Conservation (phyloP, 2,888 invertebrate species). For the Opisthograptis luteolata region DNA sequence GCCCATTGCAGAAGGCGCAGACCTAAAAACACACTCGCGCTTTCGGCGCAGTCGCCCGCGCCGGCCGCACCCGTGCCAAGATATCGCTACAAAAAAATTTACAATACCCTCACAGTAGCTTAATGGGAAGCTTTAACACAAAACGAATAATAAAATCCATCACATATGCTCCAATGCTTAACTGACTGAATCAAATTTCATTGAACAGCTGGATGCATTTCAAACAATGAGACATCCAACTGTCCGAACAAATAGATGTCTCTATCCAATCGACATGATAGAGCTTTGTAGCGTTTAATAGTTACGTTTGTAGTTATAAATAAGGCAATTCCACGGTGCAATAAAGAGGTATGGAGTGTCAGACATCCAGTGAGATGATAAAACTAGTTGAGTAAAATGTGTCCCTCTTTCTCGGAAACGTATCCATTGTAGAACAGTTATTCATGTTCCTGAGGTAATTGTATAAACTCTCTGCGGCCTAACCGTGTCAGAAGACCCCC, state of each 20-base stretch:
- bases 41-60: slow-evolving; percentile 26
- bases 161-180: slow-evolving; percentile 73
- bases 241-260: slow-evolving; percentile 52
- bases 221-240: slow-evolving; percentile 58
- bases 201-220: slow-evolving; percentile 71
- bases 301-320: slow-evolving; percentile 18
- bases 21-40: slow-evolving; percentile 15
- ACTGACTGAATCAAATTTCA: slow-evolving; percentile 73
- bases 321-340: slow-evolving; percentile 15
- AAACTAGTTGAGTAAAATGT: slow-evolving; percentile 18
- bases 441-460: slow-evolving; percentile 50
- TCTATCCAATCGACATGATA: slow-evolving; percentile 43
- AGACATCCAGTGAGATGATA: slow-evolving; percentile 12
- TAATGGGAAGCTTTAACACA: slow-evolving; percentile 49
- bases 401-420: slow-evolving; percentile 47
- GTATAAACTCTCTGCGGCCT: slow-evolving; percentile 33
- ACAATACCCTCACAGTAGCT: slow-evolving; percentile 43
- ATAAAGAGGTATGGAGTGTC: slow-evolving; percentile 1
- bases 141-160: slow-evolving; percentile 55
- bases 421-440: slow-evolving; percentile 50
- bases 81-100: slow-evolving; percentile 47
- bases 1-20: slow-evolving; percentile 46
- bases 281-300: slow-evolving; percentile 21
- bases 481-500: slow-evolving; percentile 24
- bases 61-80: slow-evolving; percentile 47